Evolutionary conservation across 2,113 vertebrate species (phyloP), one percentile per base, ranked within the genome.

Genomic region (Eptesicus fuscus): DNA sequence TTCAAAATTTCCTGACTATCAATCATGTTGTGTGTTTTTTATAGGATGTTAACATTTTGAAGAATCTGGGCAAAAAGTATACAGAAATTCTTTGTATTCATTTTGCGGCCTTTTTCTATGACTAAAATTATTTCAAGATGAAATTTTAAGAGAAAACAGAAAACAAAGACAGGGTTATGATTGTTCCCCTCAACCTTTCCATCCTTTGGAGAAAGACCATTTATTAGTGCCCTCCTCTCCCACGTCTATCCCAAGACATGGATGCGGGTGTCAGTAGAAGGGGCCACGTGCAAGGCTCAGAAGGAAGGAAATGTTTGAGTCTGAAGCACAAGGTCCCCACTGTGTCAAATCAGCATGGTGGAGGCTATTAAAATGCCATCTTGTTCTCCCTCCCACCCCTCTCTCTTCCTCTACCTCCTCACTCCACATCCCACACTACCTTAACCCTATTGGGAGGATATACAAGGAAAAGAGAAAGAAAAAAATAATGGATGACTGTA

Each of bases 321-420:
- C 56, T 0, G 0, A 95, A 97, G 95, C 95, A 97, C 98, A 96
- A 96, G 59, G 97, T 94, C 94, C 97, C 97, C 73, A 93, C 97
- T 98, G 97, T 97, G 98, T 95, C 87, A 93, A 95, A 80, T 90
- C 96, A 87, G 93, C 95, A 93, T 93, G 97, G 95, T 77, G 82
- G 95, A 88, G 96, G 97, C 97, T 97, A 97, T 98, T 98, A 97
- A 98, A 98, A 98, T 96, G 97, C 97, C 96, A 97, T 98, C 97
- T 97, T 96, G 90, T 80, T 95, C 97, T 97, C 92, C 95, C 82
- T 95, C 95, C 93, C 77, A 40, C 87, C 93, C 95, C 53, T 92
- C 96, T 79, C 56, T 42, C 96, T 93, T 69, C 85, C 37, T 96
- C 96, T 93, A 95, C 97, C 95, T 96, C 94, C 93, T 32, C 61